These are phyloP conservation scores for Drosophila sechellia DNA, from an alignment of 1,140 invertebrate species.

Conservation along the genomic window DNA sequence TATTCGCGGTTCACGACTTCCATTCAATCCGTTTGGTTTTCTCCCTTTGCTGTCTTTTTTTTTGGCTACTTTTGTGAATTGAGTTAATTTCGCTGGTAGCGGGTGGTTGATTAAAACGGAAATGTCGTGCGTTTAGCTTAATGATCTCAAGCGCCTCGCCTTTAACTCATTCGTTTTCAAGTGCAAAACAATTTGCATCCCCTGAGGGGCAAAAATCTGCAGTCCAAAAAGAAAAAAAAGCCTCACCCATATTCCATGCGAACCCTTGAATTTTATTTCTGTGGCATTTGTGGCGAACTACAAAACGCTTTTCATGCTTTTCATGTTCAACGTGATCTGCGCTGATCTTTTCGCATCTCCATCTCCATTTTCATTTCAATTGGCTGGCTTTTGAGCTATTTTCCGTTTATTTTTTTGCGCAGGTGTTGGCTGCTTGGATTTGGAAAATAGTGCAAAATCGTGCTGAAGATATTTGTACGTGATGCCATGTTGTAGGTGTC, in stretches of 20 bases:
- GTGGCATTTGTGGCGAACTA: neutral
- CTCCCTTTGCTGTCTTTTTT: conserved; percentile 20
- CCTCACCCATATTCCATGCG: conserved; percentile 40
- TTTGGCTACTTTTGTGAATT: conserved; percentile 47
- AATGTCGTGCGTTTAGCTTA: conserved; percentile 73
- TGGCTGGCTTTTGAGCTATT: conserved; percentile 22
- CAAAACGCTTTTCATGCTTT: conserved; percentile 65
- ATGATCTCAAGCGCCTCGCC: conserved; percentile 54
- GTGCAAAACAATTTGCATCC: conserved; percentile 58
- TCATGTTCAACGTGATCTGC: conserved; percentile 72
- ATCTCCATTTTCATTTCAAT: conserved; percentile 53
- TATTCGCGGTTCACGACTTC: conserved; percentile 34
- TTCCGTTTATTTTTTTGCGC: conserved; percentile 48
- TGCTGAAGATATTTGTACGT: conserved; percentile 83
- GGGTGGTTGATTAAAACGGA: conserved; percentile 80
- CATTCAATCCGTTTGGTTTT: conserved; percentile 2
- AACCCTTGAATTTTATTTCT: conserved; percentile 51
- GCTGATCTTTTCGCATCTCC: conserved; percentile 48
- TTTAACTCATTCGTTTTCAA: conserved; percentile 44
- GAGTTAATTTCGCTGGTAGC: conserved; percentile 60
- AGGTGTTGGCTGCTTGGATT: conserved; percentile 80
- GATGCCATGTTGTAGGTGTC: conserved; percentile 81
- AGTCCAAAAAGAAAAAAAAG: conserved; percentile 24
- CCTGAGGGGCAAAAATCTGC: conserved; percentile 19
- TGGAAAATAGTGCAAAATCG: conserved; percentile 84